Evolutionary conservation across 1,140 invertebrate species (phyloP), one percentile per base, ranked within the genome.

Genomic region (Nebria ingens): DNA sequence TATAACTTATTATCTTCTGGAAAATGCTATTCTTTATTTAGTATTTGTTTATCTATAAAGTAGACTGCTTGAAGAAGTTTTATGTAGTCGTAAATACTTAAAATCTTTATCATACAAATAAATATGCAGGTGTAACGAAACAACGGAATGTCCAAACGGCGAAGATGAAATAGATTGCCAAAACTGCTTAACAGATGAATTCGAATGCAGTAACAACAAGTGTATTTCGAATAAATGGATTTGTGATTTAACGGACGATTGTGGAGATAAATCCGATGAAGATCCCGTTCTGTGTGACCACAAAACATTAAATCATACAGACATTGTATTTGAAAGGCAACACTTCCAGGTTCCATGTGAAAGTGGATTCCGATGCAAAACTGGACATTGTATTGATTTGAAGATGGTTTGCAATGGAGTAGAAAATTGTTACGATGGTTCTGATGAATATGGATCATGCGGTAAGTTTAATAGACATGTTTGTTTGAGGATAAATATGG

Each of bases 181-280:
- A 0, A 63, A 65, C 12, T 75, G 75, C 25, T 65, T 64, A 42
- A 64, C 67, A 1, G 79, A 79, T 29, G 76, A 83, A 59, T 73
- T 75, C 25, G 72, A 76, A 61, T 87, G 85, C 63, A 58, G 59
- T 0, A 74, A 68, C 21, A 62, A 71, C n/a, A 62, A 72, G 45
- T 81, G 79, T 61, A 76, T 81, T 23, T 78, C 80, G 0, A 64
- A 64, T 12, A 65, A 73, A 15, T 86, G 83, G 79, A 68, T 77
- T 2, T 90, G 87, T 70, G 86, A 89, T 64, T 71, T 76, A 0
- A 71, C 75, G 13, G 67, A 76, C 34, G 85, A 87, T 59, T 87
- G 85, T 61, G 66, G 67, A 15, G 85, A 87, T 62, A 68, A 72
- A 20, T 80, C 78, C n/a, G 86, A 88, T 64, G 86, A 88, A 68